Conservation (phyloP, 2,888 invertebrate genomes). For the Philonicus albiceps region DNA sequence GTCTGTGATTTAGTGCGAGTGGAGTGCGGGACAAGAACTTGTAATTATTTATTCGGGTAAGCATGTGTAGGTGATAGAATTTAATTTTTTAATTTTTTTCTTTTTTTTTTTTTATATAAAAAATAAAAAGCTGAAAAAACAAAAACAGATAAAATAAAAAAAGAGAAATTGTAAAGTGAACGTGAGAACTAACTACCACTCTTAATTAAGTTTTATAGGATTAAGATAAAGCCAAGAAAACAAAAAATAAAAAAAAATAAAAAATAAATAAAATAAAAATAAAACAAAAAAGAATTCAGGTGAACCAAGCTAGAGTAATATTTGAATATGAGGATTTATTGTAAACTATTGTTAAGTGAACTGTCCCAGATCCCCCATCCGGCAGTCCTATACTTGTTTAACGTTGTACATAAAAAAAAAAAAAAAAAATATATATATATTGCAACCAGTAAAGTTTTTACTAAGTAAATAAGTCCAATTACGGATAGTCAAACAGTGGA, state of each 20-base stretch:
- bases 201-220: not conserved
- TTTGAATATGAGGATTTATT: not conserved
- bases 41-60: slow-evolving; percentile 36
- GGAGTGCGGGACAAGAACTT: not conserved
- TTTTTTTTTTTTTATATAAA: slow-evolving; percentile 35
- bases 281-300: slow-evolving; percentile 34
- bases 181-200: not conserved
- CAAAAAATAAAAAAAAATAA: not conserved
- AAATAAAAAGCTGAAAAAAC: not conserved
- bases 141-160: not conserved
- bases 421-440: too few relatives aligned
- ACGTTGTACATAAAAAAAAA: not conserved
- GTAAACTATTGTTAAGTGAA: slow-evolving; percentile 10
- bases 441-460: slow-evolving; percentile 29
- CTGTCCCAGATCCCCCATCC: not conserved
- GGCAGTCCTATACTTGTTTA: not conserved
- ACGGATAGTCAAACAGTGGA: not conserved
- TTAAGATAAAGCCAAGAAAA: slow-evolving; percentile 28
- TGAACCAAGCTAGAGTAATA: slow-evolving; percentile 19
- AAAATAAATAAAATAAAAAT: too few relatives aligned
- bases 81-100: too few relatives aligned
- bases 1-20: slow-evolving; percentile 30
- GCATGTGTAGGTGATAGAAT: slow-evolving; percentile 26
- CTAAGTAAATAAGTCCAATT: slow-evolving; percentile 20
- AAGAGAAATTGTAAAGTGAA: slow-evolving; percentile 8